A percentile compares a stretch with the other conserved stretches of the same genome.
phyloP scores from a whole-genome alignment of 2,113 vertebrate species.

The Ciconia stormi region DNA sequence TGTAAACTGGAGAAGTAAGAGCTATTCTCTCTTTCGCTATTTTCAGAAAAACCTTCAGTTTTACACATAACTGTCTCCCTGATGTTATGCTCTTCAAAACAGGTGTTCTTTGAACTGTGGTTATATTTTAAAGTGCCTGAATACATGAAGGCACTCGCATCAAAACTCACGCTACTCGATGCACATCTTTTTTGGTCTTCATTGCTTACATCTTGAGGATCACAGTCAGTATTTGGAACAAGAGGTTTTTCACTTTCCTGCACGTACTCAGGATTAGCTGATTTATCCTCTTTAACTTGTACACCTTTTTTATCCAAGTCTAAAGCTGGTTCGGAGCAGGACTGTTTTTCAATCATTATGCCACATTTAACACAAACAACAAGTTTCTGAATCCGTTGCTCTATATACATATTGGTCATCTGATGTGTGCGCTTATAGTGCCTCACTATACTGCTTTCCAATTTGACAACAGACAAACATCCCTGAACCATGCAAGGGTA shows the following conservation, averaged over 20 bases:
- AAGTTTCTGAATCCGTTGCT: slow-evolving; percentile 77
- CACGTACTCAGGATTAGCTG: neutral
- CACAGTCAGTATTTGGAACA: slow-evolving; percentile 8
- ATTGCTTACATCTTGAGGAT: neutral
- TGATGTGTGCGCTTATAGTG: slow-evolving; percentile 88
- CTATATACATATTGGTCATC: slow-evolving; percentile 75
- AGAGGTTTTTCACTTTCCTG: neutral
- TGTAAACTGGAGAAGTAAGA: slow-evolving; percentile 72
- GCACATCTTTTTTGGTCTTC: slow-evolving; percentile 46
- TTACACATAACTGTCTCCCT: slow-evolving; percentile 52
- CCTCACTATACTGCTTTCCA: slow-evolving; percentile 85
- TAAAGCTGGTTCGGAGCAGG: slow-evolving; percentile 31
- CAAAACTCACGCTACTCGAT: slow-evolving; percentile 57
- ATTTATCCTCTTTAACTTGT: slow-evolving; percentile 8
- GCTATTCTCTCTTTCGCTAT: slow-evolving; percentile 69
- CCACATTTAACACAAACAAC: slow-evolving; percentile 80
- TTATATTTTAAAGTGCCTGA: slow-evolving; percentile 74
- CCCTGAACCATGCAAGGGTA: slow-evolving; percentile 94
- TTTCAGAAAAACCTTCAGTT: slow-evolving; percentile 65
- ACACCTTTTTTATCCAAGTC: slow-evolving; percentile 52
- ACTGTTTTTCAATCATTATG: slow-evolving; percentile 69
- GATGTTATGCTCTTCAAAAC: slow-evolving; percentile 60
- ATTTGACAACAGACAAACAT: slow-evolving; percentile 89
- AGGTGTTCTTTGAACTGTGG: slow-evolving; percentile 65
- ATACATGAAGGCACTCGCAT: slow-evolving; percentile 52